Percentiles rank a stretch among this genome's conserved stretches.
Conservation (phyloP, 2,888 invertebrate genomes). For the Hypsopygia costalis region DNA sequence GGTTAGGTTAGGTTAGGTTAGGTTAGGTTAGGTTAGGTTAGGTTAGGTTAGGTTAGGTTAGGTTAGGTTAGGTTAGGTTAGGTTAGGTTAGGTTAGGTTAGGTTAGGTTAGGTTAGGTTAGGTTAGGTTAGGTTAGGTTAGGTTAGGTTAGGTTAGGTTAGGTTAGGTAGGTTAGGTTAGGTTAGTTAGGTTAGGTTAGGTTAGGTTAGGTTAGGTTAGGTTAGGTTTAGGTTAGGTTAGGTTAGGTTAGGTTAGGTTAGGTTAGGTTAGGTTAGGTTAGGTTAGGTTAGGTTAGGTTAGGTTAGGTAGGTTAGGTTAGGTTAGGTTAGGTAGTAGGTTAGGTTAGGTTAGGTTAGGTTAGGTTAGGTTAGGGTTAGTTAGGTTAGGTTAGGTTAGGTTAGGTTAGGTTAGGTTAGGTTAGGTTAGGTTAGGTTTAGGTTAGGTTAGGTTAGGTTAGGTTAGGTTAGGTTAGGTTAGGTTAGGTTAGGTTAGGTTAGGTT, state of each 20-base stretch:
- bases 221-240: conserved; percentile 20
- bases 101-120: conserved; percentile 15
- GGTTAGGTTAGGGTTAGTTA: conserved; percentile 11
- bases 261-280: conserved; percentile 18
- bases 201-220: conserved; percentile 17
- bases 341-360: conserved; percentile 11
- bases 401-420: conserved; percentile 9
- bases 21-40: conserved; percentile 17
- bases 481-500: conserved; percentile 19
- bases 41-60: conserved; percentile 15
- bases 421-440: conserved; percentile 12
- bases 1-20: conserved; percentile 11
- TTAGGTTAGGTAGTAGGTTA: conserved; percentile 10
- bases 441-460: conserved; percentile 9
- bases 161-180: conserved; percentile 13
- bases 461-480: conserved; percentile 17
- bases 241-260: conserved; percentile 20
- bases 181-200: conserved; percentile 14
- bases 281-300: conserved; percentile 11
- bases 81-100: conserved; percentile 14
- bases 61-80: conserved; percentile 13
- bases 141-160: conserved; percentile 10
- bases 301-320: conserved; percentile 11
- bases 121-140: conserved; percentile 9
- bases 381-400: conserved; percentile 10